Percentiles rank a stretch among this genome's conserved stretches.
These are phyloP conservation scores for Axinella damicornis DNA, from an alignment of 37 sponge, comb jelly and placozoan genomes.

Conservation along the genomic window DNA sequence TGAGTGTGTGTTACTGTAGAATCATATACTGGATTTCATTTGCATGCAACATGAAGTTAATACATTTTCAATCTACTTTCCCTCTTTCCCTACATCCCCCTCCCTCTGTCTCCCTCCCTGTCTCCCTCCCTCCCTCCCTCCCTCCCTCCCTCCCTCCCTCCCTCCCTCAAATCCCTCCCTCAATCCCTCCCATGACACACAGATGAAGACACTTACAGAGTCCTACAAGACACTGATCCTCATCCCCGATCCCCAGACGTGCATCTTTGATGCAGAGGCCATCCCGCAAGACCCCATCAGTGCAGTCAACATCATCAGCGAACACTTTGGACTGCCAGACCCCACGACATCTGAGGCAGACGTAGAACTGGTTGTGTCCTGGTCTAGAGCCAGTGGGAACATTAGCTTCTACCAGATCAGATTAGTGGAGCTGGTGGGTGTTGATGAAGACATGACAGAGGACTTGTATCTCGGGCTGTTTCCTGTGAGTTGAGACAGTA, in stretches of 20 bases:
- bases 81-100: not conserved
- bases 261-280: constrained; percentile 2
- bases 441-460: no score
- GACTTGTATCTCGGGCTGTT: no score
- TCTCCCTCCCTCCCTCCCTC: no score
- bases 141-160: no score
- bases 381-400: not conserved
- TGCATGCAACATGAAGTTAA: no score
- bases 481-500: no score
- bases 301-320: not conserved
- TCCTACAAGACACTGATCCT: not conserved
- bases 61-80: no score
- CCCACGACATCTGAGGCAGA: not conserved
- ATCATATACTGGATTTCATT: no score
- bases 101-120: not conserved
- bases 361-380: not conserved
- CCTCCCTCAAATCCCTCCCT: no score
- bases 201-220: not conserved
- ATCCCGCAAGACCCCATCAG: not conserved
- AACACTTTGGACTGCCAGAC: not conserved
- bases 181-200: not conserved
- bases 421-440: not conserved
- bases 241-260: not conserved
- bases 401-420: not conserved
- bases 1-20: no score